Base-by-base conservation (phyloP, 2,113 vertebrate genomes). In the Sitta europaea region DNA sequence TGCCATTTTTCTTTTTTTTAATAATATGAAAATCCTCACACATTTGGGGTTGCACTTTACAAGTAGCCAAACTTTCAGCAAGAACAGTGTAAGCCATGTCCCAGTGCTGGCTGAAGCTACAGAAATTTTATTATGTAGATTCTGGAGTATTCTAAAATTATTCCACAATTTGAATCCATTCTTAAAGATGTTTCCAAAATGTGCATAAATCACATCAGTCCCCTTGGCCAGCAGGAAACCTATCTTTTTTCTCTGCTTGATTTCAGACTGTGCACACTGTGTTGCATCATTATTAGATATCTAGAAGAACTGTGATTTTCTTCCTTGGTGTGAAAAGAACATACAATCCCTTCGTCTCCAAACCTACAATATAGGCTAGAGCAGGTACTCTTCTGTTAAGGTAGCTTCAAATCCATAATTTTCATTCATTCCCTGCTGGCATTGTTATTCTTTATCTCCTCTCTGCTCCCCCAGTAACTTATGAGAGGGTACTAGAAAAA, bases 291-390 rank as follows among this genome's bases (percentile, higher is more conserved):
- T 97, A 95, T 76, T 53, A 82, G 90, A 15, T 36, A 95, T 63
- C 57, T 86, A 91, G 74, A 83, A 83, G 55, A 86, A 94, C 88
- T 71, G 80, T 45, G 83, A 95, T 93, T 97, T 96, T 96, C 95
- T 92, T 93, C 92, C 95, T 95, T 36, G 79, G 95, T 91, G 93
- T 71, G 95, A 96, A 96, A 97, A 97, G 88, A 96, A 95, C 83
- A 95, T 95, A 72, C 80, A 97, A 96, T 96, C 90, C 92, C 38
- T 96, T 94, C 77, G 62, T 73, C 57, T 90, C 76, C 54, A 91
- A 88, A 91, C 92, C 78, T 92, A 14, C 70, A 96, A 94, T 95
- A 94, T 2, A 85, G 73, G 73, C 71, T 50, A 78, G 73, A 91
- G 62, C 68, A 90, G 53, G 83, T 66, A 93, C 76, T 63, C 90